A percentile compares a stretch with the other conserved stretches of the same genome.
Conservation (phyloP, 2,797 vertebrate genomes). For the Silurus lanzhouensis region DNA sequence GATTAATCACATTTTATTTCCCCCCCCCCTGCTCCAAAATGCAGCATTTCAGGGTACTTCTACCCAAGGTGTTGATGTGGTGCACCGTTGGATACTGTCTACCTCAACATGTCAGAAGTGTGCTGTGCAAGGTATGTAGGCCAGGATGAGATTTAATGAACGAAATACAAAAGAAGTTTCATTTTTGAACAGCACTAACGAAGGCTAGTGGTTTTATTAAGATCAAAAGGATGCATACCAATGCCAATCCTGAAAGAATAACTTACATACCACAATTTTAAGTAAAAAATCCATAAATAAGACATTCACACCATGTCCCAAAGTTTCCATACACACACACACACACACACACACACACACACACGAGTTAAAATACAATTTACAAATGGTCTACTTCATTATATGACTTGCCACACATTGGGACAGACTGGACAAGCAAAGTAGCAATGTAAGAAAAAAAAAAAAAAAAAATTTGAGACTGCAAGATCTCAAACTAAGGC, state of each 20-base stretch:
- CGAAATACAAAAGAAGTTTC: not conserved
- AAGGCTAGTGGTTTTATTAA: slow-evolving; percentile 50
- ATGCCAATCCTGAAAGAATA: slow-evolving; percentile 29
- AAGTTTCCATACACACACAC: slow-evolving; percentile 20
- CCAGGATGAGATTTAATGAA: not conserved
- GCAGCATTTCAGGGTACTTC: no score
- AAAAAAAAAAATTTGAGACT: not conserved
- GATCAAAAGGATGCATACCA: slow-evolving; percentile 1
- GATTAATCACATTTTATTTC: no score
- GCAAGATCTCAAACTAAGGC: not conserved
- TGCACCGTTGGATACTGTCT: no score
- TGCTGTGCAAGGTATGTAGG: not conserved
- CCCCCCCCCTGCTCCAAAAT: no score
- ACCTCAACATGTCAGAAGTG: not conserved
- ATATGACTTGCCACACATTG: slow-evolving; percentile 24
- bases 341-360: not conserved
- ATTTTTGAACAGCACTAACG: not conserved
- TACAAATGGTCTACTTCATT: slow-evolving; percentile 10
- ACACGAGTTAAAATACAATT: slow-evolving; percentile 39
- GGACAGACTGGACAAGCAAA: slow-evolving; percentile 36
- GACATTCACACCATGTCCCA: slow-evolving; percentile 45
- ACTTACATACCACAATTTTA: slow-evolving; percentile 36
- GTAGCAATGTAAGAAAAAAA: slow-evolving; percentile 3
- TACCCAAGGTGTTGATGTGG: no score
- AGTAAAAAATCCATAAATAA: slow-evolving; percentile 51